phyloP scores from a whole-genome alignment of 2,797 vertebrate genomes.

The Syngnathus acus region DNA sequence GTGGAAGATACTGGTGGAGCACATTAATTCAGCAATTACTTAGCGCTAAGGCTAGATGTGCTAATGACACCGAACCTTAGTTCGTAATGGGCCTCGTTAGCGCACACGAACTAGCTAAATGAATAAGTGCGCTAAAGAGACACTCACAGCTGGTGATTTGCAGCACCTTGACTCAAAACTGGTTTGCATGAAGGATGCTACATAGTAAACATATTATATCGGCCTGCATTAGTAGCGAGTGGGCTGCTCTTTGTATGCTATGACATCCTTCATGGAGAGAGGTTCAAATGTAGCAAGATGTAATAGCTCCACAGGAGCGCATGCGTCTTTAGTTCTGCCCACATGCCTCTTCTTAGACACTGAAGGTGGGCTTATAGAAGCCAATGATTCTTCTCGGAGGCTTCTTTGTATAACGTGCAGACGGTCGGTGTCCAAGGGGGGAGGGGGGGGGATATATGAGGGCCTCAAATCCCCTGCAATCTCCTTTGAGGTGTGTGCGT shows the following conservation, averaged over 20 bases:
- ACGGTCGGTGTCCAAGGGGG: slow-evolving; percentile 22
- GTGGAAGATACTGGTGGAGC: slow-evolving; percentile 33
- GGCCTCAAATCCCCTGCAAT: slow-evolving; percentile 57
- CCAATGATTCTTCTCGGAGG: slow-evolving; percentile 18
- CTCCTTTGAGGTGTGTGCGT: slow-evolving; percentile 47
- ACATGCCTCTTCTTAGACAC: slow-evolving; percentile 27
- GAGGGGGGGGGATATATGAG: slow-evolving; percentile 29
- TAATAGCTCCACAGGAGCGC: slow-evolving; percentile 11
- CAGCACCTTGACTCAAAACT: background rate
- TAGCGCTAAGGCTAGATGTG: slow-evolving; percentile 40
- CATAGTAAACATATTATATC: slow-evolving; percentile 1
- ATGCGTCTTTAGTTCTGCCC: slow-evolving; percentile 15
- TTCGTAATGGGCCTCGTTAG: slow-evolving; percentile 34
- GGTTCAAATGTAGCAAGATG: slow-evolving; percentile 8
- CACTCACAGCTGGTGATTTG: slow-evolving; percentile 3
- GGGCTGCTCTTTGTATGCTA: slow-evolving; percentile 9
- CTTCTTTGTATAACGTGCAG: slow-evolving; percentile 32
- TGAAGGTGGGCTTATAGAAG: slow-evolving; percentile 21
- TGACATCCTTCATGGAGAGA: slow-evolving; percentile 2
- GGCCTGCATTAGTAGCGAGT: background rate
- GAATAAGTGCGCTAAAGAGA: slow-evolving; percentile 14
- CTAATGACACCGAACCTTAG: slow-evolving; percentile 37
- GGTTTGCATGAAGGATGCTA: background rate
- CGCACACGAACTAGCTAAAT: slow-evolving; percentile 29
- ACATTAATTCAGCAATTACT: slow-evolving; percentile 47